Base-by-base conservation (phyloP, 1,140 invertebrate genomes). In the Dolichoris vasculosae region DNA sequence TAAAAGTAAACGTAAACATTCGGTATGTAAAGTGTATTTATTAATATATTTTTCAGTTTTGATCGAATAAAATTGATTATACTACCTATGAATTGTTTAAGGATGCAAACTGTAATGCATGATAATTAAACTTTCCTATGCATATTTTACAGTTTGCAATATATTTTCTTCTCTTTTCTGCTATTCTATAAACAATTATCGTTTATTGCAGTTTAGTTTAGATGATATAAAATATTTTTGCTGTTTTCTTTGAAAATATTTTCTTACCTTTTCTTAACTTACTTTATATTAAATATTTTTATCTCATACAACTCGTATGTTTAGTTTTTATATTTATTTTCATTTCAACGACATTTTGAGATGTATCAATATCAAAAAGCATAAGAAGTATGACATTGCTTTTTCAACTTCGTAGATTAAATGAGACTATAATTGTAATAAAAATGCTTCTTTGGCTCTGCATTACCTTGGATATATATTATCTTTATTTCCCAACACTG, bases 381-480 rank as follows among this genome's bases (percentile, higher is more conserved):
- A 89, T 89, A 88, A n/a, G 88, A 88, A 87, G 88, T 90, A 90
- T 93, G 91, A 92, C 91, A 87, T 20, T 88, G 91, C 91, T 86
- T 87, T 90, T 92, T 92, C 84, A 73, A 43, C 51, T 64, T 43
- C 51, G 48, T 69, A 71, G 71, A 86, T 86, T 76, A 83, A 87
- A 69, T 84, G 32, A 84, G 59, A 84, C 38, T 55, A 59, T 46
- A 48, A 71, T 71, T 83, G 69, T 64, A 71, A 75, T 38, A 85
- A 87, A 85, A 85, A 83, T 86, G 88, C 85, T 86, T 85, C 79
- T 71, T 87, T 63, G 64, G 35, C 48, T 83, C 43, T 20, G 40
- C 85, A 81, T 67, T 78, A 51, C 69, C 69, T 84, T 46, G 55
- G 76, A 78, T 84, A 84, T 63, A n/a, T 63, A 84, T 84, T 84